Percentiles rank a stretch among this genome's conserved stretches.
Conservation (phyloP, 1,140 invertebrate species). For the Penaeus japonicus region DNA sequence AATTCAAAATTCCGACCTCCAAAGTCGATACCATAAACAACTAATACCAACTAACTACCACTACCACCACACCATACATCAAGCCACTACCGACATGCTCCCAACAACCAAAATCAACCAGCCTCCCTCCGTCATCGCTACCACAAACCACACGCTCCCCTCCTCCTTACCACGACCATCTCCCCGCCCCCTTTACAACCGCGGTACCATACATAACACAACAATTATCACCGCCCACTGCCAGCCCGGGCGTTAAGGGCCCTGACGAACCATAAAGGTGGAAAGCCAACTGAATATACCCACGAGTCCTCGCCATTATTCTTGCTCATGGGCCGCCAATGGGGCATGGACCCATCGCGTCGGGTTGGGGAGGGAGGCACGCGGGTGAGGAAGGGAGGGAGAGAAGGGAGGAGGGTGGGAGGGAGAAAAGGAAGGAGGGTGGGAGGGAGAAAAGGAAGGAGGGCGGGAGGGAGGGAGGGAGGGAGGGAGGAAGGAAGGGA, state of each 20-base stretch:
- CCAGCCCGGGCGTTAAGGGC: background rate
- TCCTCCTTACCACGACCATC: no score
- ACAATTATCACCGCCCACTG: background rate
- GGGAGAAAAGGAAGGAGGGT: background rate
- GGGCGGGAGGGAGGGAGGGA: background rate
- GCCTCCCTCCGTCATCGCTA: no score
- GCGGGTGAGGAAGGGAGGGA: background rate
- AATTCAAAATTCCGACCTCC: no score
- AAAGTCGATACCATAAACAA: no score
- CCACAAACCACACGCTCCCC: no score
- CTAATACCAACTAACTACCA: no score
- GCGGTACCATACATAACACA: background rate
- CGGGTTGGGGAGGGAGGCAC: background rate
- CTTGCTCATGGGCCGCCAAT: constrained; percentile 39
- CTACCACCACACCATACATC: no score
- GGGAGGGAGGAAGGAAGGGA: no score
- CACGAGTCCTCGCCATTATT: constrained; percentile 22
- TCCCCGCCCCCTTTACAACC: no score
- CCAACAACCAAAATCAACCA: no score
- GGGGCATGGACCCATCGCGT: constrained; percentile 23
- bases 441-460: background rate
- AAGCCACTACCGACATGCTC: no score
- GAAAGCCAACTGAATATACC: constrained; percentile 24
- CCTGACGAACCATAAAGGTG: constrained; percentile 17
- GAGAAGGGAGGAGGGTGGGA: background rate